These are phyloP conservation scores for Benitochromis conjunctus DNA, from an alignment of 2,113 vertebrate species.

Conservation along the genomic window DNA sequence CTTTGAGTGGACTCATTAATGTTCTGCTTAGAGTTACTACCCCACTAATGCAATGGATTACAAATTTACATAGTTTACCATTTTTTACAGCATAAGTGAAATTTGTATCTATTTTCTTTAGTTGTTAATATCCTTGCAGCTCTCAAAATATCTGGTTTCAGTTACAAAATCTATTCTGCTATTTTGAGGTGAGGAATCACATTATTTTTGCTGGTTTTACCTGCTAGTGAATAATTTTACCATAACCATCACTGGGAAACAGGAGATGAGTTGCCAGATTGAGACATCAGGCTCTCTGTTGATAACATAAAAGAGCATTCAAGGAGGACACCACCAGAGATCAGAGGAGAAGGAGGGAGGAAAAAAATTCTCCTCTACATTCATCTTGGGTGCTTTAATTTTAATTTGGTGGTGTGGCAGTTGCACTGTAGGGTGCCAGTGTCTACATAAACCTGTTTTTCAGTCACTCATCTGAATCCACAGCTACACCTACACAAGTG, in stretches of 20 bases:
- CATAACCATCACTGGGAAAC: conserved; percentile 51
- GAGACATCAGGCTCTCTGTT: conserved; percentile 46
- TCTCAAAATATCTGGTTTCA: neutral
- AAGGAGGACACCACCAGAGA: neutral
- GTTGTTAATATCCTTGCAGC: neutral
- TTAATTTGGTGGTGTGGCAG: conserved; percentile 13
- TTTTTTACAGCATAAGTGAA: neutral
- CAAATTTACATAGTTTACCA: neutral
- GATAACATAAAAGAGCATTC: conserved; percentile 35
- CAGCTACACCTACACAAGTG: conserved; percentile 18
- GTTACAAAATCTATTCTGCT: conserved; percentile 6
- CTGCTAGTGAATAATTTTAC: conserved; percentile 54
- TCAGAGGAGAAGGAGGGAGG: neutral
- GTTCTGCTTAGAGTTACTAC: neutral
- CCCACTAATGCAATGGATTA: neutral
- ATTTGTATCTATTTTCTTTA: neutral
- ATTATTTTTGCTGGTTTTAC: conserved; percentile 66
- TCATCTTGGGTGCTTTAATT: conserved; percentile 21
- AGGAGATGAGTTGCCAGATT: conserved; percentile 55
- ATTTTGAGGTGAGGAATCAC: conserved; percentile 49
- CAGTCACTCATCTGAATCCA: conserved; percentile 23
- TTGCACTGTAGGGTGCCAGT: neutral
- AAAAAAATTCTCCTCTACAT: neutral
- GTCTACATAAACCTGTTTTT: conserved; percentile 40
- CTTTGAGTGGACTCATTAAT: neutral